Evolutionary conservation across 2,888 invertebrate species (phyloP).

Genomic region (Plutella xylostella): DNA sequence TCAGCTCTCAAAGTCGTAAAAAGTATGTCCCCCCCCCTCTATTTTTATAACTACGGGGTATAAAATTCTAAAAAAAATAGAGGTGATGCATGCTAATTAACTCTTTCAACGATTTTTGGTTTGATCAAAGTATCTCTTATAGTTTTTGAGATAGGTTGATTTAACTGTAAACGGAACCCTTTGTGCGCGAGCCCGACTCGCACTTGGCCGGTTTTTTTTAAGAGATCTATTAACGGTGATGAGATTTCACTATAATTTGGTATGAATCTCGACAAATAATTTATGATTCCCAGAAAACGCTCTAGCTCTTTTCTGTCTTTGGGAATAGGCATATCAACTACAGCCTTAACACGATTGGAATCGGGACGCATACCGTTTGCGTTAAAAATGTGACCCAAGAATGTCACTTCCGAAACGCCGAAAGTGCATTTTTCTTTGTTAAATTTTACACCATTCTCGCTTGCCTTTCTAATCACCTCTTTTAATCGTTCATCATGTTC

Average conservation of each 20-base stretch:
- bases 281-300: conserved; percentile 3
- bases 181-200: too few relatives aligned
- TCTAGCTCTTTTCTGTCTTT: conserved; percentile 2
- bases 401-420: background rate
- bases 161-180: too few relatives aligned
- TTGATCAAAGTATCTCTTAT: too few relatives aligned
- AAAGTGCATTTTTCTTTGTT: background rate
- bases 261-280: conserved; percentile 11
- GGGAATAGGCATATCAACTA: background rate
- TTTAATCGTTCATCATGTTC: conserved; percentile 13
- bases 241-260: conserved; percentile 4
- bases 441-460: conserved; percentile 6
- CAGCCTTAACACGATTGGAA: background rate
- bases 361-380: background rate
- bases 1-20: too few relatives aligned
- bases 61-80: too few relatives aligned
- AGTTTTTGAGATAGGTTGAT: too few relatives aligned
- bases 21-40: too few relatives aligned
- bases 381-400: background rate
- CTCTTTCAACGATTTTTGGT: too few relatives aligned
- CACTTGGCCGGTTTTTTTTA: too few relatives aligned
- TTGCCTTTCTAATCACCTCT: conserved; percentile 4
- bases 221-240: conserved; percentile 6
- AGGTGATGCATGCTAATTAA: too few relatives aligned
- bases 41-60: too few relatives aligned